Base-by-base conservation (phyloP, 1,140 invertebrate species). In the Scaptomyza graminum region DNA sequence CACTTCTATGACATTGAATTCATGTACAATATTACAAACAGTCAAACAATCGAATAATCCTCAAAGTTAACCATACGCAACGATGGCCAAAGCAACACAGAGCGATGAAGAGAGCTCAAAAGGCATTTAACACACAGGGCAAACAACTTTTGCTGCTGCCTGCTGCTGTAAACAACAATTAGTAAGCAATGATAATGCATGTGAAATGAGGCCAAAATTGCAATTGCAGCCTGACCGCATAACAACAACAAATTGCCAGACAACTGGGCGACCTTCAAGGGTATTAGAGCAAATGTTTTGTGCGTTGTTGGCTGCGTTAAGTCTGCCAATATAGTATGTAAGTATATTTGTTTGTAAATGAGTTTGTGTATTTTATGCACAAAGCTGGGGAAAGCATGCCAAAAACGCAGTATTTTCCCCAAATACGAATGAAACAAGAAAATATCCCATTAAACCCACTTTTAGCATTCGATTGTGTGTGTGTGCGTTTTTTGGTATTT, bases 151-250 rank as follows among this genome's bases (percentile, higher is more conserved):
- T 59, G 54, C 22, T n/a, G n/a, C n/a, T n/a, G n/a, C n/a, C n/a
- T n/a, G n/a, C 65, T 44, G 70, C 37, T 59, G 77, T 68, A 72
- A 87, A 79, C 78, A 62, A 70, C 76, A 82, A 88, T 88, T 88
- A 87, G 74, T 69, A 50, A 54, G 43, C 18, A 46, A 74, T 66
- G 64, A 76, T 87, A 69, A 87, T 72, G 77, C 74, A 77, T 75
- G 57, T 43, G 52, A 69, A 74, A 74, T 56, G 66, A 69, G 64
- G 63, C 39, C 62, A 69, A 46, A 71, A 76, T 50, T 73, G 54
- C 81, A 71, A 65, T 67, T 37, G 61, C 28, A 6, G 61, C 62
- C 50, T n/a, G 47, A 49, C 57, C 68, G 57, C 51, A 68, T 50
- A 68, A 59, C 70, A 34, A 34, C 31, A 34, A 34, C 8, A 34